Base-by-base conservation (phyloP, 2,113 vertebrate species). In the Zosterops hypoxanthus region DNA sequence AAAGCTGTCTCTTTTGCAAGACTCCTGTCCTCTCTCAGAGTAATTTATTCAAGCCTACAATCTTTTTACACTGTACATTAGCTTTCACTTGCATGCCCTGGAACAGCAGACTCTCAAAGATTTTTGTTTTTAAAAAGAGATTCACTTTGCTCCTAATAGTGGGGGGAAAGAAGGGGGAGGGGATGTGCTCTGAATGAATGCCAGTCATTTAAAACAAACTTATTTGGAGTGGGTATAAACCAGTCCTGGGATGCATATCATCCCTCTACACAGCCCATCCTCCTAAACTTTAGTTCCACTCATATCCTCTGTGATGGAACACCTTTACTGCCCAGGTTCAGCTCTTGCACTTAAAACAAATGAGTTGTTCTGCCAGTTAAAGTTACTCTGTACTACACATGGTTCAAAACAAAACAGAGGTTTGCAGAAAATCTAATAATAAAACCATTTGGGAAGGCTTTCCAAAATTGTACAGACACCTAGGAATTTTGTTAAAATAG, bases 41-140 rank as follows among this genome's bases (percentile, higher is more conserved):
- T 77, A 3, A 29, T 73, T 95, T 76, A 69, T 25, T 57, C 50
- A 92, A 96, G 61, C 80, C 78, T 49, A 79, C 70, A 53, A 28
- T 93, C 77, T 60, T 88, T 71, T 69, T 91, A 66, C 53, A 70
- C 81, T 64, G 81, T 82, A 86, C 29, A 47, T 78, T 66, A 95
- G 57, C 47, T 73, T 93, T 91, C 94, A 91, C 59, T 93, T 90
- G 77, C 53, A 78, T 91, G 85, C 66, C n/a, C 5, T 42, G 72
- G 36, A 90, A 76, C 39, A 50, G 64, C 3, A 91, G 52, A 56
- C 65, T 23, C 70, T 68, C 82, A 59, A 65, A 92, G 28, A 9
- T 61, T 90, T 69, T 70, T 81, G 22, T 68, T 90, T 80, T 57
- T 59, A 34, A 92, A 92, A 96, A 65, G 82, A 94, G 31, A 79